Percentiles rank a stretch among this genome's conserved stretches.
These are phyloP conservation scores for Conops quadrifasciatus DNA, from an alignment of 2,888 invertebrate genomes.

Conservation along the genomic window DNA sequence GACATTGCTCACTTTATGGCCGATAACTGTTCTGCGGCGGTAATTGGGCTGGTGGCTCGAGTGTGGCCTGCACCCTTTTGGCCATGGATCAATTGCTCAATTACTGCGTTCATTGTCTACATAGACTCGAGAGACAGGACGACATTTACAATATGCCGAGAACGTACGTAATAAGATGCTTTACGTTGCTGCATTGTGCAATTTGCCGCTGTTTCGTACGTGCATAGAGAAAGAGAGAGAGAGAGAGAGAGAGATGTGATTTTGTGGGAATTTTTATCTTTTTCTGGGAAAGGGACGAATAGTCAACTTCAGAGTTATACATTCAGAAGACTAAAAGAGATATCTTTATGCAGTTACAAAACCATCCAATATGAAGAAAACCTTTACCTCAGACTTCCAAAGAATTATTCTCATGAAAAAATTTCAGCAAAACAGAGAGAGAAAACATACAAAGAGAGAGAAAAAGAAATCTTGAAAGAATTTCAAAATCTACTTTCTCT, in stretches of 20 bases:
- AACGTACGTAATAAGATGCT: neutral
- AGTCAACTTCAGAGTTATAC: too few species aligned
- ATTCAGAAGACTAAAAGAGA: too few species aligned
- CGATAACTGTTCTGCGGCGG: slow-evolving; percentile 40
- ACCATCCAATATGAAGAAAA: too few species aligned
- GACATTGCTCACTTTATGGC: slow-evolving; percentile 41
- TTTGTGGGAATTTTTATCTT: slow-evolving; percentile 39
- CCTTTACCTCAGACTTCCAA: too few species aligned
- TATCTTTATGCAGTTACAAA: too few species aligned
- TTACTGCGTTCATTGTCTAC: slow-evolving; percentile 56
- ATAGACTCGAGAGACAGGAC: slow-evolving; percentile 21
- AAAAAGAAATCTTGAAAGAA: too few species aligned
- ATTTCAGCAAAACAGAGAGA: too few species aligned
- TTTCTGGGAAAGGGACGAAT: slow-evolving; percentile 23
- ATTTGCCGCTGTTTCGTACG: neutral
- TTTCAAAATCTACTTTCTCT: too few species aligned
- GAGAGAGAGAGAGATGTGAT: too few species aligned
- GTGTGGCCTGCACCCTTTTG: slow-evolving; percentile 30
- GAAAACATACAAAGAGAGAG: too few species aligned
- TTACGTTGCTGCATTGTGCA: neutral
- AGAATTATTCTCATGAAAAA: too few species aligned
- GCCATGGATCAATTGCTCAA: slow-evolving; percentile 55
- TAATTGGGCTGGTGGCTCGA: slow-evolving; percentile 44
- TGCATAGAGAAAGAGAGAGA: too few species aligned
- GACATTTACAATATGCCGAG: slow-evolving; percentile 55